Conservation (phyloP, 2,113 vertebrate species). For the Neodon shergylaensis region DNA sequence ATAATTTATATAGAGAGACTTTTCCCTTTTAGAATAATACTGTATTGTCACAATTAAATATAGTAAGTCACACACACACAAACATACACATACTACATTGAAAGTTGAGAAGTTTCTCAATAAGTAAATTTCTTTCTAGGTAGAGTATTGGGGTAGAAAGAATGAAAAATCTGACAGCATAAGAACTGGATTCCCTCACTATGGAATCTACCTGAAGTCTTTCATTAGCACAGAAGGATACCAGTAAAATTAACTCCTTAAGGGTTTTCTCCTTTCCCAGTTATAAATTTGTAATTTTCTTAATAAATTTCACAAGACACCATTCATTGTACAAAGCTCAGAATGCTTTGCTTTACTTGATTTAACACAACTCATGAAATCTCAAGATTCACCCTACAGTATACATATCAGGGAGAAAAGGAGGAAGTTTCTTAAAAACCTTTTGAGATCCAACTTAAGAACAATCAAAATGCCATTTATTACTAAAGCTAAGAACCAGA, state of each 20-base stretch:
- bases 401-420: not conserved
- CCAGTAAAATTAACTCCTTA: too few species aligned
- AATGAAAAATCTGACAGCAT: too few species aligned
- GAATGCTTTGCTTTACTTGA: not conserved
- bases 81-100: slow-evolving; percentile 66
- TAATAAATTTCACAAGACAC: not conserved
- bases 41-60: slow-evolving; percentile 45
- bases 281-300: not conserved
- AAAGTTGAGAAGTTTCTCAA: slow-evolving; percentile 47
- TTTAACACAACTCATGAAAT: not conserved
- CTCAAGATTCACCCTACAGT: not conserved
- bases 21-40: not conserved
- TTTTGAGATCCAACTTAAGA: too few species aligned
- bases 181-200: not conserved
- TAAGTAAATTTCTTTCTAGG: not conserved
- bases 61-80: slow-evolving; percentile 9
- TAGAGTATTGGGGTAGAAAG: too few species aligned
- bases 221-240: not conserved
- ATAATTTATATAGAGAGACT: not conserved
- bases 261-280: not conserved
- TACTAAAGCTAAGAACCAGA: not conserved
- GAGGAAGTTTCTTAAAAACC: not conserved
- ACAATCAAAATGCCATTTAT: not conserved
- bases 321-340: too few species aligned
- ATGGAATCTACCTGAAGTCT: not conserved